Conservation (phyloP, 2,797 vertebrate species). For the Podargus strigoides region DNA sequence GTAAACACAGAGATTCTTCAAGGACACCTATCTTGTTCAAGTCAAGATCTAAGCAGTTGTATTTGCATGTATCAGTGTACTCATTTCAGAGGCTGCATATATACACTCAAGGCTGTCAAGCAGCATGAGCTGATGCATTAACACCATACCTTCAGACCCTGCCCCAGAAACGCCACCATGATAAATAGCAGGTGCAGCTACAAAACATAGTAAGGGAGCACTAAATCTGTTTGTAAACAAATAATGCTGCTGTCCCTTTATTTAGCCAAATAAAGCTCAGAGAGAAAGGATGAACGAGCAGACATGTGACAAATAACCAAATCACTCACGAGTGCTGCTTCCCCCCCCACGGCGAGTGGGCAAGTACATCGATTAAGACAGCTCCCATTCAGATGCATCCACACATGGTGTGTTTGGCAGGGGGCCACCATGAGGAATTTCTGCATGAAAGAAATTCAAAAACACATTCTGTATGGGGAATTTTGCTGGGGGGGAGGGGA, state of each 20-base stretch:
- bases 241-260: not conserved
- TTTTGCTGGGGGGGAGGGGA: not conserved
- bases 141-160: not conserved
- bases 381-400: slow-evolving; percentile 10
- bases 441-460: not conserved
- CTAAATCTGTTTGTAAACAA: not conserved
- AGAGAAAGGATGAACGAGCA: not conserved
- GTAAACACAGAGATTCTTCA: not conserved
- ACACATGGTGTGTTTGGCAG: not conserved
- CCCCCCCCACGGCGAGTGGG: not conserved
- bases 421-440: not conserved
- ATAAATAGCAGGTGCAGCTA: not conserved
- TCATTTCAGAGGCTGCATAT: not conserved
- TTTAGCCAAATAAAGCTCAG: not conserved
- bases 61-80: not conserved
- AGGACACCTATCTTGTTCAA: not conserved
- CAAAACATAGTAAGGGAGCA: not conserved
- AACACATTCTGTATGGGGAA: not conserved
- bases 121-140: not conserved
- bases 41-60: not conserved
- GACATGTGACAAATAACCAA: not conserved
- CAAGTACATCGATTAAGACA: not conserved
- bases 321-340: not conserved
- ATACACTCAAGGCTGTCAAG: not conserved
- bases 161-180: accelerated